Conservation (phyloP, 2,113 vertebrate species). For the Falcunculus frontatus region DNA sequence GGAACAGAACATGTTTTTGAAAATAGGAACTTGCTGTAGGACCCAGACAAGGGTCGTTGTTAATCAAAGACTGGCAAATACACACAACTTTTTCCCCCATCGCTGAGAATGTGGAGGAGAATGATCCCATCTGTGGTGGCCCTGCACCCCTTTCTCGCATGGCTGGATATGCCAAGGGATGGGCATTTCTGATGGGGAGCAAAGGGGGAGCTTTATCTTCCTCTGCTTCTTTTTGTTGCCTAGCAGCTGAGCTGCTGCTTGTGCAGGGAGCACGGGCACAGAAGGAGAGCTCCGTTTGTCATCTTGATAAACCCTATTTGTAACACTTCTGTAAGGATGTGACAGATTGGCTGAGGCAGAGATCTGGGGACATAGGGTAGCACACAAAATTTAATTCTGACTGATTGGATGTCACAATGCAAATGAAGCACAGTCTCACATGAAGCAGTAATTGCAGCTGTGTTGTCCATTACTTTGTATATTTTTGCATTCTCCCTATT, state of each 20-base stretch:
- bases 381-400: conserved; percentile 35
- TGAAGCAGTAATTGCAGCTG: background rate
- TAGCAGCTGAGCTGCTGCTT: conserved; percentile 40
- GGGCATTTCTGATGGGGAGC: background rate
- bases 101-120: background rate
- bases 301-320: conserved; percentile 41
- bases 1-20: background rate
- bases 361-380: conserved; percentile 18
- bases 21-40: background rate
- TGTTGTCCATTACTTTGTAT: background rate
- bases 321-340: conserved; percentile 40
- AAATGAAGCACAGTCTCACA: conserved; percentile 22
- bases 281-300: conserved; percentile 29
- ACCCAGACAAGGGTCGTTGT: background rate
- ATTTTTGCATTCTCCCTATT: background rate
- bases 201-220: background rate
- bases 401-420: conserved; percentile 15
- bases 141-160: background rate
- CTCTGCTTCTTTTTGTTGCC: conserved; percentile 13
- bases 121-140: background rate
- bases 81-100: background rate
- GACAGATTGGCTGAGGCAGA: conserved; percentile 55
- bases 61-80: background rate
- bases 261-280: background rate
- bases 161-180: background rate